Evolutionary conservation across 2,888 invertebrate species (phyloP), one percentile per base, ranked within the genome.

Genomic region (Tenthredo notha): DNA sequence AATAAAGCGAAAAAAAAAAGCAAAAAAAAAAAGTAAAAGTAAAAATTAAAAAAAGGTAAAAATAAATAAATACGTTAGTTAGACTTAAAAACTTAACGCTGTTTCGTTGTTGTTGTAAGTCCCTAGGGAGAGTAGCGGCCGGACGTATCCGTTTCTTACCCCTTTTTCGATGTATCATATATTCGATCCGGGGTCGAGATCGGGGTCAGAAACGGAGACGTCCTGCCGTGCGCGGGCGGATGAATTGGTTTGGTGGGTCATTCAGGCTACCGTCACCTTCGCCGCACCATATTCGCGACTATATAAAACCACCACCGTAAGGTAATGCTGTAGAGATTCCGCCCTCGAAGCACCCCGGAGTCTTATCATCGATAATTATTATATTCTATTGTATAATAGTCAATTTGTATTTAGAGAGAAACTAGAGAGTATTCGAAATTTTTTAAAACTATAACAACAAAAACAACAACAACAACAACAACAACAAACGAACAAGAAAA

Each of bases 31-130:
- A 86, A 65, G 54, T 47, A 54, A 50, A 78, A 37, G 33, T 12
- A 84, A 54, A 85, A 18, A 61, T 58, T 61, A 70, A 77, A 50
- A 80, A 77, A 50, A 72, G 87, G 70, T 54, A 84, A 85, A 87
- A 83, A 84, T 77, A 75, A 85, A 85, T 85, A 88, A 86, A 86
- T 89, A 88, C 87, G 90, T 90, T 90, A 90, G 90, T 88, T 91
- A 91, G 88, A 88, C 85, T 87, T 88, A 88, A 89, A 88, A 77
- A 84, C 86, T 88, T 87, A 86, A 83, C 85, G 88, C 86, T 86
- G 88, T 91, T 91, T 90, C 87, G 88, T 91, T 90, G 89, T 90
- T 89, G 86, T 86, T 47, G 86, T 84, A 86, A 86, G 84, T 75
- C 83, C 74, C n/a, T 83, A 84, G 43, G 84, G 84, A 83, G 65